Percentiles rank a stretch among this genome's conserved stretches.
Evolutionary conservation across 2,113 vertebrate genomes (phyloP).

Genomic region (Empidonax alnorum): DNA sequence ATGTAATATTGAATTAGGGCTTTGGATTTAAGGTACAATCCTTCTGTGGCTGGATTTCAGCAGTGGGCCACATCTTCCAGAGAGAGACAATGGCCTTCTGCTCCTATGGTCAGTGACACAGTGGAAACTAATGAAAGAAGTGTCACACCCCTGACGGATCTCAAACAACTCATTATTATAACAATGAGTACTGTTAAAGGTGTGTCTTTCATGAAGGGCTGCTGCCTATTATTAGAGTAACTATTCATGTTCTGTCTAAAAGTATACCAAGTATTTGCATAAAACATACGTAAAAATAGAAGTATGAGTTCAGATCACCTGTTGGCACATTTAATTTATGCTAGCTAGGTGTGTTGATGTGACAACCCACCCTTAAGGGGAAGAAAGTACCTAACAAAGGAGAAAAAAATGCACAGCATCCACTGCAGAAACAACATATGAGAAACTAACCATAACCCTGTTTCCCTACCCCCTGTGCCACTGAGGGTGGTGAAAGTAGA

Average conservation of each 20-base stretch:
- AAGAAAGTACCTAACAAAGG: neutral
- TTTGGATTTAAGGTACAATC: neutral
- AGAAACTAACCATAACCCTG: neutral
- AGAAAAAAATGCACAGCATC: neutral
- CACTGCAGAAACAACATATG: neutral
- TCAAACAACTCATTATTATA: neutral
- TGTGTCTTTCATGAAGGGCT: neutral
- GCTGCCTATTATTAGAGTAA: neutral
- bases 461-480: neutral
- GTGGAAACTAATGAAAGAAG: neutral
- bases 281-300: neutral
- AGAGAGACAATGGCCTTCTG: neutral
- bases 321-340: neutral
- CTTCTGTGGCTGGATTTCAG: neutral
- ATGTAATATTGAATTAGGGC: neutral
- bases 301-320: neutral
- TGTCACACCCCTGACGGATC: neutral
- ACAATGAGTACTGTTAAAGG: neutral
- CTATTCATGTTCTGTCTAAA: neutral
- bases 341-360: neutral
- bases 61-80: neutral
- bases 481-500: neutral
- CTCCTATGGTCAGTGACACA: neutral
- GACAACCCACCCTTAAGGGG: neutral
- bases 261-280: neutral